Percentiles rank a stretch among this genome's conserved stretches.
Evolutionary conservation across 2,797 vertebrate species (phyloP).

Genomic region (Micromesistius poutassou): DNA sequence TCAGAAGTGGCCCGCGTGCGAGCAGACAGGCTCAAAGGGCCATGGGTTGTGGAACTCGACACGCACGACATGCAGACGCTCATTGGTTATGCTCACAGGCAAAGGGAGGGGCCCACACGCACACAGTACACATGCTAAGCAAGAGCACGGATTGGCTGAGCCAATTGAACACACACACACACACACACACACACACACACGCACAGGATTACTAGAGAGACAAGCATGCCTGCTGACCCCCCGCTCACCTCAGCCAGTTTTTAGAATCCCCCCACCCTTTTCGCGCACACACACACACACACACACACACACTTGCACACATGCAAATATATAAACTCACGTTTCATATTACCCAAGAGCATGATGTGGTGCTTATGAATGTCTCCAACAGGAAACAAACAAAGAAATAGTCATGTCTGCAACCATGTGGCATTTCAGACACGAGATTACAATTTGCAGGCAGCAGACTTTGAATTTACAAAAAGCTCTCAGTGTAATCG

Average conservation of each 20-base stretch:
- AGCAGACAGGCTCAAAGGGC: conserved; percentile 39
- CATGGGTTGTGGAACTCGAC: conserved; percentile 19
- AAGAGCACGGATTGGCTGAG: no score
- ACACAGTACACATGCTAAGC: conserved; percentile 16
- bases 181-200: conserved; percentile 13
- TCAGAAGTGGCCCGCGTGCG: conserved; percentile 50
- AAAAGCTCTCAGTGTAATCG: no score
- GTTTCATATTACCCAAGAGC: background rate
- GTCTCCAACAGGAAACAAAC: no score
- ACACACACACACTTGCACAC: background rate
- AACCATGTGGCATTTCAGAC: no score
- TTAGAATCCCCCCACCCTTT: no score
- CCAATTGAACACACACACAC: conserved; percentile 9
- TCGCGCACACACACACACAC: background rate
- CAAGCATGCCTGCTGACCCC: conserved; percentile 25
- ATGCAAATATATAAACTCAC: conserved; percentile 13
- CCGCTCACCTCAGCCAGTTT: conserved; percentile 17
- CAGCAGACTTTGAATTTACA: no score
- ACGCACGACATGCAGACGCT: background rate
- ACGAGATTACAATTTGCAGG: no score
- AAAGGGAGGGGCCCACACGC: conserved; percentile 9
- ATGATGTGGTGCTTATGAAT: background rate
- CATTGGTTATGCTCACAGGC: conserved; percentile 9
- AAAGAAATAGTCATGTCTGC: no score
- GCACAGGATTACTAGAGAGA: conserved; percentile 42